phyloP scores from a whole-genome alignment of 2,797 vertebrate genomes.

The Phalloptychus januarius region DNA sequence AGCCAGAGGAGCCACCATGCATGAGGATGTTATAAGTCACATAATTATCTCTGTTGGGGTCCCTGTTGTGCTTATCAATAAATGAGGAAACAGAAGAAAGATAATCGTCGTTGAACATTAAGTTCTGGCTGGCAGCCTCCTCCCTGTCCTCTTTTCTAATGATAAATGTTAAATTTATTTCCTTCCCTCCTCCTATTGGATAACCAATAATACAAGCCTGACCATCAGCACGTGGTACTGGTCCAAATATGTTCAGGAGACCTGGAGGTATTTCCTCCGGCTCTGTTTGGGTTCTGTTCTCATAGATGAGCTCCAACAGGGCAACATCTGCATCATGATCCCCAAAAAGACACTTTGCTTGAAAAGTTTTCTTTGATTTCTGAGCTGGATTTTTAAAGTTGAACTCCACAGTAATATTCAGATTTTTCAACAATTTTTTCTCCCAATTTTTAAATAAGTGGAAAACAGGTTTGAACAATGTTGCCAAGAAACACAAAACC shows the following conservation, averaged over 20 bases:
- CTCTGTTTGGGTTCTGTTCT: background rate
- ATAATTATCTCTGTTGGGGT: too few species aligned
- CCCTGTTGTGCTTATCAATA: background rate
- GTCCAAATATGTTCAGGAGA: slow-evolving; percentile 28
- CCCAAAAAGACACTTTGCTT: background rate
- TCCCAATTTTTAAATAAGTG: accelerated
- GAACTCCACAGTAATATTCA: accelerated
- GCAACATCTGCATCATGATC: background rate
- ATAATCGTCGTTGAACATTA: background rate
- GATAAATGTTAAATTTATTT: slow-evolving; percentile 25
- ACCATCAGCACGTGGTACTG: background rate
- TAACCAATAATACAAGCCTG: slow-evolving; percentile 44
- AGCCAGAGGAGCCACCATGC: background rate
- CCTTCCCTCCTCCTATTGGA: slow-evolving; percentile 13
- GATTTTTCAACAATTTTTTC: accelerated
- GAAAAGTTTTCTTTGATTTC: background rate
- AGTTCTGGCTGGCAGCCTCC: accelerated
- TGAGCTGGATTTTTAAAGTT: background rate
- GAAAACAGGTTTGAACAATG: slow-evolving; percentile 29
- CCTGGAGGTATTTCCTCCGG: slow-evolving; percentile 14
- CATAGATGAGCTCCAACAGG: slow-evolving; percentile 5
- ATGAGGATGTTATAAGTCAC: background rate
- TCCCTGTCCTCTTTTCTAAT: background rate
- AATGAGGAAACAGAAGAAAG: accelerated
- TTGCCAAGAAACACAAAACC: slow-evolving; percentile 44